Evolutionary conservation across 2,888 invertebrate species (phyloP).

Genomic region (Neoaliturus tenellus): DNA sequence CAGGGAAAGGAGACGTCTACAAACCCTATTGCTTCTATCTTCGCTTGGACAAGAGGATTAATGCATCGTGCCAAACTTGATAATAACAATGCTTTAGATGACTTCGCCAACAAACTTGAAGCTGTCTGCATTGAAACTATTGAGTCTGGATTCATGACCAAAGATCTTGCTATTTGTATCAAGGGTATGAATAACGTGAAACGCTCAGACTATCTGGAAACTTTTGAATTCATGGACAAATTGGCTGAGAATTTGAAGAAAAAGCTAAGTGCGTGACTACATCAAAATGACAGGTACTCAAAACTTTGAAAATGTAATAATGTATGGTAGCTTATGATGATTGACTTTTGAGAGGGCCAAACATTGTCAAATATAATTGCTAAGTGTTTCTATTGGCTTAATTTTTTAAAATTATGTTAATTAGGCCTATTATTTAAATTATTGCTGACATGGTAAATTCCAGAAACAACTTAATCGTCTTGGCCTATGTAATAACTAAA

Average conservation of each 20-base stretch:
- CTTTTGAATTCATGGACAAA: slow-evolving; percentile 98
- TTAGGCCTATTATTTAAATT: too few species aligned
- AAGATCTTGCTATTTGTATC: slow-evolving; percentile 98
- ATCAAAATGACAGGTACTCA: background rate
- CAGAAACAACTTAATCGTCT: too few species aligned
- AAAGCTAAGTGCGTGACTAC: slow-evolving; percentile 71
- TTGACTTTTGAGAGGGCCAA: too few species aligned
- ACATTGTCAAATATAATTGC: too few species aligned
- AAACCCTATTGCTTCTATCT: slow-evolving; percentile 99
- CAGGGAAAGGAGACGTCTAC: slow-evolving; percentile 99
- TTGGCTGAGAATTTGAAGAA: slow-evolving; percentile 91
- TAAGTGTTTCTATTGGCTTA: too few species aligned
- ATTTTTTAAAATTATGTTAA: too few species aligned
- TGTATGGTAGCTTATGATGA: too few species aligned
- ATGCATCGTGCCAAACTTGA: slow-evolving; percentile 97
- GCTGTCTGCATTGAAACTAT: slow-evolving; percentile 96
- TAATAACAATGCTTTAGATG: slow-evolving; percentile 83
- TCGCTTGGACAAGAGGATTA: slow-evolving; percentile 98
- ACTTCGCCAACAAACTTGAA: slow-evolving; percentile 92
- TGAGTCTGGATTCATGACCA: slow-evolving; percentile 97
- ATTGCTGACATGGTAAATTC: too few species aligned
- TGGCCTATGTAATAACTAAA: too few species aligned
- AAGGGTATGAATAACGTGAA: slow-evolving; percentile 88
- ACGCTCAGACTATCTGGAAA: slow-evolving; percentile 94
- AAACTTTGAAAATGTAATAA: slow-evolving; percentile 20